Base-by-base conservation (phyloP, 2,113 vertebrate genomes). In the Odocoileus hemionus region DNA sequence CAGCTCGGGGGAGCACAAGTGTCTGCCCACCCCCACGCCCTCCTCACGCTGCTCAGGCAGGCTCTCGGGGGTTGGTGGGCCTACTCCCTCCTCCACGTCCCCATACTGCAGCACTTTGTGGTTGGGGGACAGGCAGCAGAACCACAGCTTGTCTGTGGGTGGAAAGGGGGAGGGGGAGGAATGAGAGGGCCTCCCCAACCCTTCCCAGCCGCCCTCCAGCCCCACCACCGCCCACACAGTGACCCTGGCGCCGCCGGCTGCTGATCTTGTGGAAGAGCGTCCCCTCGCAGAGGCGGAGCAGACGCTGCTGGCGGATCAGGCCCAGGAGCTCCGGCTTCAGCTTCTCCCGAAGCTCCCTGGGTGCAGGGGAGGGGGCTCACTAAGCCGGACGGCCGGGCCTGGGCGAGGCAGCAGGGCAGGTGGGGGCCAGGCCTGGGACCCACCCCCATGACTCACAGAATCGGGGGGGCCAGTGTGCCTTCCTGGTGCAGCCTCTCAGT, bases 61-160 rank as follows among this genome's bases (percentile, higher is more conserved):
- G 28, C 96, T 99, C 96, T 99, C 99, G 0, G 99, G 99, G 33
- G 99, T 97, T 0, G 99, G 99, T 1, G 89, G 99, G 2, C 98
- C 97, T 0, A 94, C 83, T 6, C 99, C 99, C 30, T 99, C 99
- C 30, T 99, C 99, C 95, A 99, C 98, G 0, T 99, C 99, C 15
- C 99, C 99, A 0, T 99, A 99, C 98, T 99, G 99, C 94, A 99
- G 99, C 96, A 99, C 99, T 98, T 99, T 99, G 98, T 99, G 99
- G 98, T 99, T 99, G 76, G 99, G 99, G 0, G 99, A 99, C 93
- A 99, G 98, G 76, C 99, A 99, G 93, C 99, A 99, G 98, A 99
- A 99, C 99, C 99, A 99, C 94, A 99, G 98, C 96, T 99, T 99
- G 98, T 99, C 99, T 99, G 97, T 58, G 93, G 86, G 64, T 50